phyloP scores from a whole-genome alignment of 2,113 vertebrate genomes.

The Ellobius talpinus region DNA sequence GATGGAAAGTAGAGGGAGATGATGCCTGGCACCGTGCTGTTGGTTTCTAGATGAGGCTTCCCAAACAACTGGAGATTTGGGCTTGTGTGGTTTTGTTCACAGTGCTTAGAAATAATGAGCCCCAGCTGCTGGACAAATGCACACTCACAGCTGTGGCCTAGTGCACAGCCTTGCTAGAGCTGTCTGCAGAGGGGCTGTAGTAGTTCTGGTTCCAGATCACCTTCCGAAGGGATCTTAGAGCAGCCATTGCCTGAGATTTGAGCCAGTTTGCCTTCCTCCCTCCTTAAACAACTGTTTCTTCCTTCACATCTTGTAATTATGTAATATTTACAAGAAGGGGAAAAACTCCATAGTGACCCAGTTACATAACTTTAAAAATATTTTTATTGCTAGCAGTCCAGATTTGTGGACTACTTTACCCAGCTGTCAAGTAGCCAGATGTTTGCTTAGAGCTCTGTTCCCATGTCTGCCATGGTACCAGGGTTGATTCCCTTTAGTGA shows the following conservation, averaged over 20 bases:
- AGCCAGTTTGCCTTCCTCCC: slow-evolving; percentile 53
- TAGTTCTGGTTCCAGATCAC: not conserved
- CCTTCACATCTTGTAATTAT: slow-evolving; percentile 55
- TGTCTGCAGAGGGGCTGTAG: not conserved
- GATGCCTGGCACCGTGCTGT: not conserved
- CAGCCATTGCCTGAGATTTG: slow-evolving; percentile 22
- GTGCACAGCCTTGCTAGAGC: not conserved
- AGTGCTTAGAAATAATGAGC: slow-evolving; percentile 8
- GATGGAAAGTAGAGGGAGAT: slow-evolving; percentile 34
- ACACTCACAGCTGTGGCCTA: not conserved
- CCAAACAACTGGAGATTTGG: not conserved
- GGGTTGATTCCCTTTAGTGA: slow-evolving; percentile 28
- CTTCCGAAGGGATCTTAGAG: slow-evolving; percentile 43
- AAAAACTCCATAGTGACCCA: slow-evolving; percentile 81
- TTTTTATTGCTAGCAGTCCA: slow-evolving; percentile 77
- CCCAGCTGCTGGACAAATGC: not conserved
- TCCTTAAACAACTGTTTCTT: slow-evolving; percentile 66
- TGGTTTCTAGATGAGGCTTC: not conserved
- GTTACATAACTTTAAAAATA: slow-evolving; percentile 81
- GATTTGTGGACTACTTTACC: slow-evolving; percentile 53
- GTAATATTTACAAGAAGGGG: slow-evolving; percentile 81
- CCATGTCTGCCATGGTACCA: not conserved
- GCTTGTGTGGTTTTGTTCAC: not conserved
- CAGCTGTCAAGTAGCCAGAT: slow-evolving; percentile 53
- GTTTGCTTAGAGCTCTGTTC: slow-evolving; percentile 62